Conservation (phyloP, 1,140 invertebrate species). For the Hermetia illucens region DNA sequence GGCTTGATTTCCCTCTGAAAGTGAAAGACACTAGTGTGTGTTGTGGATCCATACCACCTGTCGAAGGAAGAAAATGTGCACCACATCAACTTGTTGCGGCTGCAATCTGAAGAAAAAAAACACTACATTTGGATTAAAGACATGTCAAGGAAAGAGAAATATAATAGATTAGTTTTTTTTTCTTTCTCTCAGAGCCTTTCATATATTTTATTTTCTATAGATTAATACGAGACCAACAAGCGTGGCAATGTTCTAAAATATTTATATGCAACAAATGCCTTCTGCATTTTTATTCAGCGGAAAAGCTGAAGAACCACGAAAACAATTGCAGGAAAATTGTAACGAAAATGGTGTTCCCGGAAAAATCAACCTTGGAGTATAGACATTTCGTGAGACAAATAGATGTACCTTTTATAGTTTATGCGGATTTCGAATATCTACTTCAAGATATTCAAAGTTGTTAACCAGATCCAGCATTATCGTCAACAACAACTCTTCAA, state of each 20-base stretch:
- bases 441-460: slow-evolving; percentile 7
- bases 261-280: slow-evolving; percentile 16
- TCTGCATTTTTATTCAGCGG: slow-evolving; percentile 10
- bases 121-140: slow-evolving; percentile 10
- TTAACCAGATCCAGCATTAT: slow-evolving; percentile 2
- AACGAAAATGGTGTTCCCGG: slow-evolving; percentile 10
- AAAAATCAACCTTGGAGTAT: slow-evolving; percentile 13
- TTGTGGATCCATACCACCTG: slow-evolving; percentile 2
- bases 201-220: no score
- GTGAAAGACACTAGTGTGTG: no score
- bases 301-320: slow-evolving; percentile 12
- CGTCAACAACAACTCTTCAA: slow-evolving; percentile 3
- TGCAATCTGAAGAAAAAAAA: slow-evolving; percentile 5
- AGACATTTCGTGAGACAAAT: slow-evolving; percentile 14
- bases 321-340: slow-evolving; percentile 10
- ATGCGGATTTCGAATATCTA: slow-evolving; percentile 24
- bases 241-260: slow-evolving; percentile 9
- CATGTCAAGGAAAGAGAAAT: slow-evolving; percentile 12
- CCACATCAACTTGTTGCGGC: slow-evolving; percentile 7
- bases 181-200: no score
- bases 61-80: background rate
- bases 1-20: no score
- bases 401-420: slow-evolving; percentile 20
- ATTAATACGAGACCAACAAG: slow-evolving; percentile 12
- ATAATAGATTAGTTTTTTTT: slow-evolving; percentile 12